phyloP scores from a whole-genome alignment of 2,888 invertebrate species.

The Sycophila texana region DNA sequence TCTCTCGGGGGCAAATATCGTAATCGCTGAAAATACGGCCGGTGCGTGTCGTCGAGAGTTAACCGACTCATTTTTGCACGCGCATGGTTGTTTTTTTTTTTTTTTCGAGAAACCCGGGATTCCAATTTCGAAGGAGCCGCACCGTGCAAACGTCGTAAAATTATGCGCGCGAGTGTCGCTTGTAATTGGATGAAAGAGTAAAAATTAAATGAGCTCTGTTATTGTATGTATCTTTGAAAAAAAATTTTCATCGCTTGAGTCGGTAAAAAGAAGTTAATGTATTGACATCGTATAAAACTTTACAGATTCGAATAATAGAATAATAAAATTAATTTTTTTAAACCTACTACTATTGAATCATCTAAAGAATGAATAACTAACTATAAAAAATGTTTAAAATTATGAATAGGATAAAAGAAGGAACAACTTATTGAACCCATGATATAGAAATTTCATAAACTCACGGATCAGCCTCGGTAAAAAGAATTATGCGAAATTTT shows the following conservation, averaged over 20 bases:
- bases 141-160: slow-evolving; percentile 8
- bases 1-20: too few relatives aligned
- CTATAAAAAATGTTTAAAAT: too few relatives aligned
- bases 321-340: too few relatives aligned
- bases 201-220: background rate
- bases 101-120: background rate
- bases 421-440: too few relatives aligned
- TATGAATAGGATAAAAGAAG: too few relatives aligned
- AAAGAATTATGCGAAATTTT: background rate
- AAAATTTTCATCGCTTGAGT: background rate
- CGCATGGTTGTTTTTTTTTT: background rate
- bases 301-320: too few relatives aligned
- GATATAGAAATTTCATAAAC: background rate
- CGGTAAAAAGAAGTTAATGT: background rate
- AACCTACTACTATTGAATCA: too few relatives aligned
- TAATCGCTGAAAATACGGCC: slow-evolving; percentile 70
- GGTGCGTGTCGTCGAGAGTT: slow-evolving; percentile 72
- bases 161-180: slow-evolving; percentile 1
- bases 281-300: too few relatives aligned
- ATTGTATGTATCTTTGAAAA: too few relatives aligned
- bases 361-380: too few relatives aligned
- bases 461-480: background rate
- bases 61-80: slow-evolving; percentile 72
- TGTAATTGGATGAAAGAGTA: slow-evolving; percentile 11
- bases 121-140: background rate